Conservation (phyloP, 2,797 vertebrate genomes). For the Chromis chromis region DNA sequence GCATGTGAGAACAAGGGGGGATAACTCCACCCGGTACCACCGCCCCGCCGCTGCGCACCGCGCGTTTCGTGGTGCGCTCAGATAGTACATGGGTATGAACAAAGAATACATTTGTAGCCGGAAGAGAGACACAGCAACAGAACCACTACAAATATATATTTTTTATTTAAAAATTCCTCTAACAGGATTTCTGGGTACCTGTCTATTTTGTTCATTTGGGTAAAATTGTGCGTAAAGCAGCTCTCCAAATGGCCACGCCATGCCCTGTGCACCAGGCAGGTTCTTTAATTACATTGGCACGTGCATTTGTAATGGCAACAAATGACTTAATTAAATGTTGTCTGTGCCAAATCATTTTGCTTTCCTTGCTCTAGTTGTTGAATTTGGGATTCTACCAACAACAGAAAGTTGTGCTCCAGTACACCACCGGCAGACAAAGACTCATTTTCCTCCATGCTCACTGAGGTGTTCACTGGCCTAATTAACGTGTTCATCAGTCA, state of each 20-base stretch:
- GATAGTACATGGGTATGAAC: slow-evolving; percentile 52
- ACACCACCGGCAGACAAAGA: slow-evolving; percentile 55
- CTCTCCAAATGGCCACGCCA: not conserved
- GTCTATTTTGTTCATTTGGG: not conserved
- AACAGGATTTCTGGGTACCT: not conserved
- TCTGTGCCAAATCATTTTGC: too few relatives aligned
- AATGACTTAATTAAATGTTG: not conserved
- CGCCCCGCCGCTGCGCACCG: slow-evolving; percentile 14
- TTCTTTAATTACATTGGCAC: not conserved
- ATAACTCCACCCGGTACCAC: slow-evolving; percentile 56
- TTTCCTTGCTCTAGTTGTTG: not conserved
- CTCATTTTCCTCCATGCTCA: not conserved
- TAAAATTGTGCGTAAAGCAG: slow-evolving; percentile 7
- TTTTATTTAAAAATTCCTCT: not conserved
- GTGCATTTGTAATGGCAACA: not conserved
- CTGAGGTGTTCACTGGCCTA: slow-evolving; percentile 46
- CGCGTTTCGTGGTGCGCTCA: slow-evolving; percentile 25
- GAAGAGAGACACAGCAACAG: not conserved
- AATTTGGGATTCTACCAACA: slow-evolving; percentile 36
- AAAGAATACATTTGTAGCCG: slow-evolving; percentile 57
- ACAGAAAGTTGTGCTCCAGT: slow-evolving; percentile 29
- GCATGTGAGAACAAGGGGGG: slow-evolving; percentile 56
- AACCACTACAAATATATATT: not conserved
- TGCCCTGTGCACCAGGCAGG: not conserved
- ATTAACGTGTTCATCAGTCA: slow-evolving; percentile 58